phyloP scores from a whole-genome alignment of 2,888 invertebrate genomes.

The Harpalus rufipes region DNA sequence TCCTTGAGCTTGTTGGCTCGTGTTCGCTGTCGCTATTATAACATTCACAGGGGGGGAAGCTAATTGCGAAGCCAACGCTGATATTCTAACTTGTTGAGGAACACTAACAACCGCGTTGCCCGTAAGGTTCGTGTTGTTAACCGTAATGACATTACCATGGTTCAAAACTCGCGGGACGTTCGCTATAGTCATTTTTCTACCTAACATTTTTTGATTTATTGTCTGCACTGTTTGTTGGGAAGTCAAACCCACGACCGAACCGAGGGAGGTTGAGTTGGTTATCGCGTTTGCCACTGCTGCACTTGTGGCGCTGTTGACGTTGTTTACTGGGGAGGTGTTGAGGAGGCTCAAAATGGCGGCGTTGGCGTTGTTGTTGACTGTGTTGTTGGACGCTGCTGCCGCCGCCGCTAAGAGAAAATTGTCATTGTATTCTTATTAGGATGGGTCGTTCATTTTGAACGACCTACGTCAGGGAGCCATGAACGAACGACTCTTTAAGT shows the following conservation, averaged over 20 bases:
- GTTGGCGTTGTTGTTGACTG: constrained; percentile 77
- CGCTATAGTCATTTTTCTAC: constrained; percentile 80
- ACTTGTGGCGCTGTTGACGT: constrained; percentile 80
- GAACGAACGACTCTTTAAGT: too few species aligned
- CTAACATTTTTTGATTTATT: constrained; percentile 77
- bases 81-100: constrained; percentile 76
- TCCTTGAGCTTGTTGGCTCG: constrained; percentile 71
- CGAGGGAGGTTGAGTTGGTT: constrained; percentile 73
- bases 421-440: too few species aligned
- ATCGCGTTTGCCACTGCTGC: constrained; percentile 78
- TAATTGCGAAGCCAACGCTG: constrained; percentile 76
- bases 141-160: constrained; percentile 76
- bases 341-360: constrained; percentile 88
- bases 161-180: constrained; percentile 77
- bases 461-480: too few species aligned
- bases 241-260: constrained; percentile 71
- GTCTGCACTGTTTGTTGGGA: constrained; percentile 73
- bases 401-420: constrained; percentile 70
- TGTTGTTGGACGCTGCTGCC: constrained; percentile 70
- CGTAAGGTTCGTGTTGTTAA: constrained; percentile 74
- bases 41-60: constrained; percentile 75
- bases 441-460: too few species aligned
- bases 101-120: constrained; percentile 69
- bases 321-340: constrained; percentile 87
- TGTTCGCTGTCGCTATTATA: constrained; percentile 61